Conservation (phyloP, 2,797 vertebrate genomes). For the Sciurus carolinensis region DNA sequence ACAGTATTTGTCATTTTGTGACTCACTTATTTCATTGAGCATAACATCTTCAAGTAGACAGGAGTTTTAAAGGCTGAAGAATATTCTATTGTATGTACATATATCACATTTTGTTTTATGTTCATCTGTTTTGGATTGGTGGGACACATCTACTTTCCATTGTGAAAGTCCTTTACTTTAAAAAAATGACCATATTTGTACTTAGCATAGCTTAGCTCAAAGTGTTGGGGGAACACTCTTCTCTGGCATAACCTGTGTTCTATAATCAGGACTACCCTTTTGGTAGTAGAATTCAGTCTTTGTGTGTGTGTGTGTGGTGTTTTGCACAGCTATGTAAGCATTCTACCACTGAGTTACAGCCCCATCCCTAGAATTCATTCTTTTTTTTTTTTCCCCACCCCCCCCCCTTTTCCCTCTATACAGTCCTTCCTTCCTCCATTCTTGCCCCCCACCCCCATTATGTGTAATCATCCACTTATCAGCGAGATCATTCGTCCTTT, state of each 20-base stretch:
- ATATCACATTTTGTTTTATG: slow-evolving; percentile 21
- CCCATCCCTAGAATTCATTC: not conserved
- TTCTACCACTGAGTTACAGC: too few species aligned
- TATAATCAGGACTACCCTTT: not conserved
- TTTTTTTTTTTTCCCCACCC: not conserved
- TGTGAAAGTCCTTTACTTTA: slow-evolving; percentile 14
- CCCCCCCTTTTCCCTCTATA: too few species aligned
- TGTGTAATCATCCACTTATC: too few species aligned
- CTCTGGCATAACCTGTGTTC: not conserved
- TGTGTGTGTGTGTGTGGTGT: too few species aligned
- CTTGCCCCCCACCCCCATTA: too few species aligned
- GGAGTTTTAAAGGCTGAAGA: slow-evolving; percentile 22
- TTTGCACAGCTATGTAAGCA: too few species aligned
- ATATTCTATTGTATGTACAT: not conserved
- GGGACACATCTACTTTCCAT: not conserved
- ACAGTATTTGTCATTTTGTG: not conserved
- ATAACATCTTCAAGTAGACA: not conserved
- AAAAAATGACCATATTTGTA: not conserved
- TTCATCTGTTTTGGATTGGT: not conserved
- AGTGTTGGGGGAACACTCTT: not conserved
- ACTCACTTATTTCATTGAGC: not conserved
- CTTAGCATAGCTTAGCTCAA: not conserved
- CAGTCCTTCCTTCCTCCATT: too few species aligned
- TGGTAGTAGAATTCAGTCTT: not conserved
- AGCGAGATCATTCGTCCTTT: too few species aligned